Evolutionary conservation across 2,113 vertebrate species (phyloP).

Genomic region (Gopherus evgoodei): DNA sequence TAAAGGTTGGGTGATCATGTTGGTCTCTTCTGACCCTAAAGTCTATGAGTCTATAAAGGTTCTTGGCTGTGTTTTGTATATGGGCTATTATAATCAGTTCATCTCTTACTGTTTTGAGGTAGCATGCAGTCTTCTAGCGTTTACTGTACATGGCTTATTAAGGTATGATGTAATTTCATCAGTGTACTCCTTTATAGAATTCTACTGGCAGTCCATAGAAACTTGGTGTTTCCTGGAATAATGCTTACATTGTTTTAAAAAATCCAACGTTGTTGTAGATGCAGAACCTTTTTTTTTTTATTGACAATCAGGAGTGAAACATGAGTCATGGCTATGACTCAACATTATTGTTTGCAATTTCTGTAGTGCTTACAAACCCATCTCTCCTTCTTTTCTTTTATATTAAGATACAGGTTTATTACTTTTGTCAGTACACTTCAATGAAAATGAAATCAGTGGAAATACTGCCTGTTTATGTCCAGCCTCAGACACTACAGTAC

Average conservation of each 20-base stretch:
- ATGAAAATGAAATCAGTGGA: neutral
- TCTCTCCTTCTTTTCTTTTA: neutral
- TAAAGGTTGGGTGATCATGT: neutral
- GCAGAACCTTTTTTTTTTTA: neutral
- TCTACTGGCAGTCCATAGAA: neutral
- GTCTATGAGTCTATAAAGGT: neutral
- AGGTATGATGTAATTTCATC: neutral
- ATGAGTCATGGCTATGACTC: neutral
- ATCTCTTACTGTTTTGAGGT: neutral
- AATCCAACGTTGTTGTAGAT: neutral
- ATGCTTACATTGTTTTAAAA: neutral
- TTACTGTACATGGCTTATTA: neutral
- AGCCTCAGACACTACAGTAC: neutral
- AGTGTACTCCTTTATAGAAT: neutral
- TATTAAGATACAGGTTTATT: slow-evolving; percentile 12
- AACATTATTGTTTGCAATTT: neutral
- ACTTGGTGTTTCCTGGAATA: neutral
- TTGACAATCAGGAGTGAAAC: neutral
- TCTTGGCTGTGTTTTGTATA: neutral
- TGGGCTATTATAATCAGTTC: neutral
- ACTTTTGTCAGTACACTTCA: neutral
- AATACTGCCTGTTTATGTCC: accelerated
- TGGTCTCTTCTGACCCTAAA: no score
- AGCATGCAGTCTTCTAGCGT: neutral
- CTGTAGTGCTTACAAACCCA: neutral